phyloP scores from a whole-genome alignment of 2,888 invertebrate species.

The Proisotoma minuta region DNA sequence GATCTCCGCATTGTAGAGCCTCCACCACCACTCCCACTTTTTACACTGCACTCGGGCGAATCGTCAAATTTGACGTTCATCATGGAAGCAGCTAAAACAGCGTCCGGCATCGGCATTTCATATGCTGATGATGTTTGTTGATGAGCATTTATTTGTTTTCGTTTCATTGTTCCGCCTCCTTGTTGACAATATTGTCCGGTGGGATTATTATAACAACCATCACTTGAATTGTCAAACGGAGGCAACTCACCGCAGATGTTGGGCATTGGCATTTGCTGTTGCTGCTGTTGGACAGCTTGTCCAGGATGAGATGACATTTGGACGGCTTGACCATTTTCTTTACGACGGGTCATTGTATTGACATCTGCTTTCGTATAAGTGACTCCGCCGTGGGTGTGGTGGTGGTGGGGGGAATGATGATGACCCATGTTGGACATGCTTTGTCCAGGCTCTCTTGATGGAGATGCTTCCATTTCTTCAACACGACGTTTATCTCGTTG shows the following conservation, averaged over 20 bases:
- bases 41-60: constrained; percentile 37
- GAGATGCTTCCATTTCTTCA: constrained; percentile 51
- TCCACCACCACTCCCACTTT: constrained; percentile 12
- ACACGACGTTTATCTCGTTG: constrained; percentile 79
- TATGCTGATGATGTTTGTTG: constrained; percentile 28
- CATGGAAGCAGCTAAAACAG: constrained; percentile 44
- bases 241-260: constrained; percentile 46
- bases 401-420: constrained; percentile 11
- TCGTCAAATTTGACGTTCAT: constrained; percentile 44
- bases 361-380: constrained; percentile 28
- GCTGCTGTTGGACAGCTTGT: constrained; percentile 31
- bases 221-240: constrained; percentile 19
- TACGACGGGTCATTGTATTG: constrained; percentile 29
- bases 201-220: background rate
- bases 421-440: constrained; percentile 30
- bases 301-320: constrained; percentile 37
- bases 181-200: background rate
- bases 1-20: constrained; percentile 30
- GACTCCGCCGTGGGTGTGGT: constrained; percentile 17
- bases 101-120: constrained; percentile 46
- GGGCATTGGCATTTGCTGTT: constrained; percentile 43
- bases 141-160: constrained; percentile 19
- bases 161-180: constrained; percentile 22
- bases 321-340: constrained; percentile 44
- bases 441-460: constrained; percentile 15